Percentiles rank a stretch among this genome's conserved stretches.
These are phyloP conservation scores for Brachystomella parvula DNA, from an alignment of 1,140 invertebrate species.

Conservation along the genomic window DNA sequence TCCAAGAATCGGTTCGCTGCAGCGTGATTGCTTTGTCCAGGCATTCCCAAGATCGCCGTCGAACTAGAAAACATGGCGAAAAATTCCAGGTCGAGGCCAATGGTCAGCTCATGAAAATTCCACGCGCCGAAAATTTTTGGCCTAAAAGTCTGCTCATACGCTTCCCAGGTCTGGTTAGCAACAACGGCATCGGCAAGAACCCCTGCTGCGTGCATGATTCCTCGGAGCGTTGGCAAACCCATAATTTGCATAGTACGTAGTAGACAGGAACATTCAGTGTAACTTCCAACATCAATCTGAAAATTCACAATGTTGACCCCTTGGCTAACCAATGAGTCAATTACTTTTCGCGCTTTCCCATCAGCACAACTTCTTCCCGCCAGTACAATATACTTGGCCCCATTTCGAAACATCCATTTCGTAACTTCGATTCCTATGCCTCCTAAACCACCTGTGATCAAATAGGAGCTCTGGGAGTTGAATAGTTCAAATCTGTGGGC, in stretches of 20 bases:
- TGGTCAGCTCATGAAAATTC: constrained; percentile 22
- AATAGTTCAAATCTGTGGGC: neutral
- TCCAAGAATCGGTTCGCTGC: constrained; percentile 17
- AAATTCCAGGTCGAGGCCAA: constrained; percentile 2
- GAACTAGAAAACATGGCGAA: constrained; percentile 15
- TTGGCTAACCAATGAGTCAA: neutral
- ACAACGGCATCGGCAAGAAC: constrained; percentile 8
- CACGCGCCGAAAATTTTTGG: constrained; percentile 22
- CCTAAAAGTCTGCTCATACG: constrained; percentile 12
- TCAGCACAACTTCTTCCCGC: constrained; percentile 9
- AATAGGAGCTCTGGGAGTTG: constrained; percentile 12
- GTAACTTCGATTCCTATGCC: constrained; percentile 24
- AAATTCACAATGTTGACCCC: neutral
- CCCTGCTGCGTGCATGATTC: constrained; percentile 24
- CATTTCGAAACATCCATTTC: constrained; percentile 17
- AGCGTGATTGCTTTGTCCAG: constrained; percentile 17
- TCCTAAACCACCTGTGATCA: constrained; percentile 25
- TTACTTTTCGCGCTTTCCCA: neutral
- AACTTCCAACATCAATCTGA: constrained; percentile 21
- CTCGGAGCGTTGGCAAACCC: constrained; percentile 15
- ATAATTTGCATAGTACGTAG: constrained; percentile 8
- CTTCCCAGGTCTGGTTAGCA: constrained; percentile 16
- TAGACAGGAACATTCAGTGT: constrained; percentile 1
- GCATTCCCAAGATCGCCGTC: neutral
- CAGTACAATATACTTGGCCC: constrained; percentile 20